Evolutionary conservation across 2,888 invertebrate genomes (phyloP).

Genomic region (Pimpla rufipes): DNA sequence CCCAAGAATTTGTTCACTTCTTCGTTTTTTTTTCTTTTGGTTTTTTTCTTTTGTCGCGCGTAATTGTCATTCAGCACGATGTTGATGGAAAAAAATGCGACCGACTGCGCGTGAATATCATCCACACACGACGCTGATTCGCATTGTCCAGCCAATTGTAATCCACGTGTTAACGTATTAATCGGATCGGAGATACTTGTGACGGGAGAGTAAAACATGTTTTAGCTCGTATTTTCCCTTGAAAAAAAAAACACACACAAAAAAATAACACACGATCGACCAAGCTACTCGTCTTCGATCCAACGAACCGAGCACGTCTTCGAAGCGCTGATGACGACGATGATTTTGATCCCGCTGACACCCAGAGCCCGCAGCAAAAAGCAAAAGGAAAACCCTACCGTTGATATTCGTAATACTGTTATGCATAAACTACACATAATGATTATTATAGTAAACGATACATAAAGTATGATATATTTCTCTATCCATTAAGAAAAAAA

Average conservation of each 20-base stretch:
- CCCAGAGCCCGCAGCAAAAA: slow-evolving; percentile 59
- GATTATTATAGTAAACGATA: slow-evolving; percentile 85
- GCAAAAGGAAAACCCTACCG: slow-evolving; percentile 77
- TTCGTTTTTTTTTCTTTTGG: no score
- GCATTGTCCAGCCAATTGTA: slow-evolving; percentile 31
- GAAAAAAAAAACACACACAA: not conserved
- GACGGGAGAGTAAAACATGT: slow-evolving; percentile 8
- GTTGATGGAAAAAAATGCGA: not conserved
- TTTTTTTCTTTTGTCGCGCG: slow-evolving; percentile 52
- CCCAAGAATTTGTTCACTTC: slow-evolving; percentile 65
- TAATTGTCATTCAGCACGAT: slow-evolving; percentile 32
- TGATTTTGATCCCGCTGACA: slow-evolving; percentile 54
- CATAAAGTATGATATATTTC: slow-evolving; percentile 86
- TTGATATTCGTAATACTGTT: slow-evolving; percentile 84
- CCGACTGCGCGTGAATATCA: slow-evolving; percentile 31
- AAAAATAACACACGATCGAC: slow-evolving; percentile 19
- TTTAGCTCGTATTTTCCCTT: slow-evolving; percentile 30
- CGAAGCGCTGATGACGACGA: not conserved
- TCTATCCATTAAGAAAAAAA: slow-evolving; percentile 84
- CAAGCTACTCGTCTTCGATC: slow-evolving; percentile 30
- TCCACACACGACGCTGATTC: slow-evolving; percentile 12
- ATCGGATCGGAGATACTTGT: slow-evolving; percentile 7
- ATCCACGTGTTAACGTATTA: slow-evolving; percentile 15
- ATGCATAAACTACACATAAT: slow-evolving; percentile 85
- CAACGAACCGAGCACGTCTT: slow-evolving; percentile 22